These are phyloP conservation scores for Tribolium castaneum DNA, from an alignment of 1,140 invertebrate species.

Conservation along the genomic window DNA sequence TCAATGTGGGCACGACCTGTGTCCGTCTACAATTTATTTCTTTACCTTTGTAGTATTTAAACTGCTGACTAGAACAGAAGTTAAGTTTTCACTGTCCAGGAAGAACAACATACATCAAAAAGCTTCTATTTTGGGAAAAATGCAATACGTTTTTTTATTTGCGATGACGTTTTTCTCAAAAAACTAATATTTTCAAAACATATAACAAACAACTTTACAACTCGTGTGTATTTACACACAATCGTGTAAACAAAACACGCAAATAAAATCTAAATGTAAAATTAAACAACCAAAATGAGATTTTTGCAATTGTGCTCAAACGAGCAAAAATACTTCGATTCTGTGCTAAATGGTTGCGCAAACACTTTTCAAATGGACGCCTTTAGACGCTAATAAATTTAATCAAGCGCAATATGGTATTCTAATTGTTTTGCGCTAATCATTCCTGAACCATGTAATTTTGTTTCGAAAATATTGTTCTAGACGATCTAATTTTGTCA, in stretches of 20 bases:
- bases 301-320: background rate
- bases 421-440: background rate
- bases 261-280: constrained; percentile 14
- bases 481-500: too few relatives aligned
- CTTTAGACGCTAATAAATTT: constrained; percentile 17
- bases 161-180: too few relatives aligned
- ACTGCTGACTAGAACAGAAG: background rate
- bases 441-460: background rate
- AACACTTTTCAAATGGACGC: constrained; percentile 19
- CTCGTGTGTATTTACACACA: background rate
- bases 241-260: background rate
- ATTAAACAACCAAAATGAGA: constrained; percentile 24
- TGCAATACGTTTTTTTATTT: too few relatives aligned
- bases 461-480: background rate
- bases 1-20: background rate
- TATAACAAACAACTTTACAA: background rate
- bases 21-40: background rate
- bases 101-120: too few relatives aligned
- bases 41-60: background rate
- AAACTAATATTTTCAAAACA: background rate
- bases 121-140: too few relatives aligned
- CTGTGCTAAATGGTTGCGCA: constrained; percentile 12
- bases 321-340: constrained; percentile 16
- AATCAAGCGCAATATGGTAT: background rate
- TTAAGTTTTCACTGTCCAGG: too few relatives aligned